Percentiles rank a stretch among this genome's conserved stretches.
Evolutionary conservation across 2,797 vertebrate species (phyloP).

Genomic region (Sebastolobus alascanus): DNA sequence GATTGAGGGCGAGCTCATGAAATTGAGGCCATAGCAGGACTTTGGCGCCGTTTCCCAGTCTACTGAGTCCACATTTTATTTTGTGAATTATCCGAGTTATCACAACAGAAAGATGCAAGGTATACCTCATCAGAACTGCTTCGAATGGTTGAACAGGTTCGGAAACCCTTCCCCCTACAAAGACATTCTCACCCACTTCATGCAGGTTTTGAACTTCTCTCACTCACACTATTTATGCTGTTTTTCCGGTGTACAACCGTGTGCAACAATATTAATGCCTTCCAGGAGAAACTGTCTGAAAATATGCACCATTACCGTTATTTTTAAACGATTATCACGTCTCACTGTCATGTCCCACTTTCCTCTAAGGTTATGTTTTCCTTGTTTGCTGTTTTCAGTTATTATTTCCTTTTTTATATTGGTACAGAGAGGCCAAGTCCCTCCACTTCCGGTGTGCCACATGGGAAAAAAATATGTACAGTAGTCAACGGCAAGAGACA

Average conservation of each 20-base stretch:
- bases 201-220: not conserved
- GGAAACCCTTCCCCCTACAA: not conserved
- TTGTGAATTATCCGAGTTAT: not conserved
- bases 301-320: not conserved
- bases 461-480: too few relatives aligned
- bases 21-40: not conserved
- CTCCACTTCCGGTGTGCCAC: not conserved
- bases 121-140: not conserved
- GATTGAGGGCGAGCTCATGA: not conserved
- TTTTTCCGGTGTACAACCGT: not conserved
- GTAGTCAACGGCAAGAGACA: too few relatives aligned
- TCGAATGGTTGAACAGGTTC: not conserved
- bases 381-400: not conserved
- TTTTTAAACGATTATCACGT: not conserved
- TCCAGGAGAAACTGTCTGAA: not conserved
- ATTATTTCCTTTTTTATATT: not conserved
- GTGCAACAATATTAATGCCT: not conserved
- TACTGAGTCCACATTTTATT: not conserved
- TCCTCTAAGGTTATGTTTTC: not conserved
- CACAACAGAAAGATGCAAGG: not conserved
- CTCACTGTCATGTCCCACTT: not conserved
- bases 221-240: not conserved
- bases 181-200: not conserved
- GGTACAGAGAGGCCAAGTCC: not conserved
- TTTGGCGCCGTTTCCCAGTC: not conserved